phyloP scores from a whole-genome alignment of 2,888 invertebrate genomes.

The Rhogogaster chlorosoma region DNA sequence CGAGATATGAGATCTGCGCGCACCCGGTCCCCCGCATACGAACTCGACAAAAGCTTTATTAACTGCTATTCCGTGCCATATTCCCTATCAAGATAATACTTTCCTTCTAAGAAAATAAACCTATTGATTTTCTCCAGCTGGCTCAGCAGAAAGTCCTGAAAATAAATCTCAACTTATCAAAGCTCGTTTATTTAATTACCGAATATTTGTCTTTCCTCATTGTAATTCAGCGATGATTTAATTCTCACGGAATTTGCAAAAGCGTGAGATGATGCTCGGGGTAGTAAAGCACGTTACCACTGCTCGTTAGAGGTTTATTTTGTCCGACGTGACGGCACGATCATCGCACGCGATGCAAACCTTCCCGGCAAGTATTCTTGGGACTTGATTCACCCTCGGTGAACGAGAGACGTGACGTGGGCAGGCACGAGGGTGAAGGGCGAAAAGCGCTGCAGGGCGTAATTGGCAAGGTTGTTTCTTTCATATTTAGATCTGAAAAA shows the following conservation, averaged over 20 bases:
- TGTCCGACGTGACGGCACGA: neutral
- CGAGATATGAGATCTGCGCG: slow-evolving; percentile 35
- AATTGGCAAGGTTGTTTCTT: slow-evolving; percentile 19
- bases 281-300: neutral
- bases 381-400: neutral
- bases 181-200: neutral
- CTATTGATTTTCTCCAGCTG: neutral
- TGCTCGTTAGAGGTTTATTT: slow-evolving; percentile 25
- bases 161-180: neutral
- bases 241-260: neutral
- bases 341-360: slow-evolving; percentile 19
- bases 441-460: neutral
- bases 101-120: neutral
- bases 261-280: neutral
- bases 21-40: neutral
- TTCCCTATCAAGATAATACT: neutral
- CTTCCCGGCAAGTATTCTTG: neutral
- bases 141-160: neutral
- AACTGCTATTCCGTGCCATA: slow-evolving; percentile 31
- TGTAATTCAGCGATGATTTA: neutral
- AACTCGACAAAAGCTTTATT: slow-evolving; percentile 41
- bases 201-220: neutral
- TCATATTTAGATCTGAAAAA: slow-evolving; percentile 26
- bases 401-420: neutral
- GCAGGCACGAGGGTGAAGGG: neutral